Conservation (phyloP, 30 jellyfish, hydroid and myxozoan species). For the Aurelia aurita complex sp. Pacific region DNA sequence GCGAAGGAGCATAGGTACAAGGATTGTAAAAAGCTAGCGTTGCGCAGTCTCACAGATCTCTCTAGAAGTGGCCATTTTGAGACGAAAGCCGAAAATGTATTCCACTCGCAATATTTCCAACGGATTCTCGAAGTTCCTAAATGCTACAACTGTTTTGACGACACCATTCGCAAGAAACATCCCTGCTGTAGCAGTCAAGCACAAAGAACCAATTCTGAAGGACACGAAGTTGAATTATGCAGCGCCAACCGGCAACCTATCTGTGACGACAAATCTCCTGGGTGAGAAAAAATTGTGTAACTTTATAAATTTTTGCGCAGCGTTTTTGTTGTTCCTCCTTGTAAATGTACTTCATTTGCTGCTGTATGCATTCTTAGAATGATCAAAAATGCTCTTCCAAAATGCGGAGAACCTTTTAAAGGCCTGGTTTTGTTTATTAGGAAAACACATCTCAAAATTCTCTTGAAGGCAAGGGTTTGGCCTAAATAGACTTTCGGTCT, state of each 20-base stretch:
- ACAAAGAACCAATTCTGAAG: constrained; percentile 46
- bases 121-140: constrained; percentile 80
- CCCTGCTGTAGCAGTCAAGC: constrained; percentile 49
- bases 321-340: too few species aligned
- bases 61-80: not conserved
- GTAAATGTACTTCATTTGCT: too few species aligned
- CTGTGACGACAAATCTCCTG: constrained; percentile 48
- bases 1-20: too few species aligned
- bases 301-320: too few species aligned
- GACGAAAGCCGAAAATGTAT: constrained; percentile 53
- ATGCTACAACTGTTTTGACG: constrained; percentile 65
- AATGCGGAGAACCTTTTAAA: not conserved
- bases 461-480: too few species aligned
- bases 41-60: constrained; percentile 26
- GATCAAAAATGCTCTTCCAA: not conserved
- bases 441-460: too few species aligned
- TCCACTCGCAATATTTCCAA: constrained; percentile 79
- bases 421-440: not conserved
- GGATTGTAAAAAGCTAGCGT: too few species aligned
- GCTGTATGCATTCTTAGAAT: too few species aligned
- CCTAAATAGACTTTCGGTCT: too few species aligned
- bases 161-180: constrained; percentile 59
- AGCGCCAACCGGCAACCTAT: constrained; percentile 51
- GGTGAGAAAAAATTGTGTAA: constrained; percentile 6
- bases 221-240: constrained; percentile 56